A percentile compares a stretch with the other conserved stretches of the same genome.
Evolutionary conservation across 2,113 vertebrate species (phyloP).

Genomic region (Acanthisitta chloris): DNA sequence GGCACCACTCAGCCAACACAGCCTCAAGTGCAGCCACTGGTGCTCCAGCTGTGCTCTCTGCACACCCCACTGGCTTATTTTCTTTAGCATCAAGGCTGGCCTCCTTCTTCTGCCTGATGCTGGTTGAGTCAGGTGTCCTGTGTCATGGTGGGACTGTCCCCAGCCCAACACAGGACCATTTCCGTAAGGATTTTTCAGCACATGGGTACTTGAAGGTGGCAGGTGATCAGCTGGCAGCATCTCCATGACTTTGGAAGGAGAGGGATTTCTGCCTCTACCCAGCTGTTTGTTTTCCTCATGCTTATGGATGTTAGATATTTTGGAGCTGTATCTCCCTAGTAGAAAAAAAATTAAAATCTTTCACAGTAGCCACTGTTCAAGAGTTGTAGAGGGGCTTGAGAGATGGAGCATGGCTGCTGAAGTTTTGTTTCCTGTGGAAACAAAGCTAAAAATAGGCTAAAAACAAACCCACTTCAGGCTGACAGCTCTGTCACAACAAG

Average conservation of each 20-base stretch:
- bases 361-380: neutral
- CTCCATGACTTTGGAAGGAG: neutral
- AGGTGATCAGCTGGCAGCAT: neutral
- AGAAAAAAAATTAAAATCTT: neutral
- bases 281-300: neutral
- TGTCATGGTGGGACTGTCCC: neutral
- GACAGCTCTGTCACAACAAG: neutral
- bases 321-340: neutral
- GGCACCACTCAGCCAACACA: neutral
- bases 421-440: conserved; percentile 15
- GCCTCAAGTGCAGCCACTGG: fast-evolving
- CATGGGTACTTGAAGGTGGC: fast-evolving
- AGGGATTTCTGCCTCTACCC: neutral
- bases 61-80: fast-evolving
- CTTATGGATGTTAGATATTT: neutral
- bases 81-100: neutral
- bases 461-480: neutral
- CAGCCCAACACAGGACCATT: fast-evolving
- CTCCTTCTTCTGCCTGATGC: neutral
- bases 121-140: neutral
- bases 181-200: neutral
- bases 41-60: neutral
- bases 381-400: neutral
- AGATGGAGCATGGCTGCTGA: neutral
- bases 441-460: neutral